Evolutionary conservation across 2,113 vertebrate genomes (phyloP).

Genomic region (Columba janthina): DNA sequence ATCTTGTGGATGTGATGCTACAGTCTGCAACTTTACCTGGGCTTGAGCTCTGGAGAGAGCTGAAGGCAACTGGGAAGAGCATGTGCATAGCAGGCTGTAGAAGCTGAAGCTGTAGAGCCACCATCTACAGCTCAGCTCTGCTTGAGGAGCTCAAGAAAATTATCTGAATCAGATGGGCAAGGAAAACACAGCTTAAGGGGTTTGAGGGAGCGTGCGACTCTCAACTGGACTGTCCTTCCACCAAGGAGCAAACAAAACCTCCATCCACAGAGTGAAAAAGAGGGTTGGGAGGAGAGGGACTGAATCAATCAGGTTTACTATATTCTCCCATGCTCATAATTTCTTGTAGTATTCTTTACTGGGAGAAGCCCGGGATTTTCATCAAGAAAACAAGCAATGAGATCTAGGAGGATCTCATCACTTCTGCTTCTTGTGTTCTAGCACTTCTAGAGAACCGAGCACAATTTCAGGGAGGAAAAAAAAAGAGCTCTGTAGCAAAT

Average conservation of each 20-base stretch:
- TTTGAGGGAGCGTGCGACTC: background rate
- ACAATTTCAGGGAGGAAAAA: background rate
- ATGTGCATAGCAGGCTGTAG: background rate
- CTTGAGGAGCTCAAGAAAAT: background rate
- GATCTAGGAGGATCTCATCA: background rate
- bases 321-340: background rate
- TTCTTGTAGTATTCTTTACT: background rate
- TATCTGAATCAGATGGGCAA: background rate
- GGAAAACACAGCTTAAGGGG: background rate
- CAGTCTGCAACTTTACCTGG: rapidly evolving
- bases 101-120: background rate
- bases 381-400: background rate
- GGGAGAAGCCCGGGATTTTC: background rate
- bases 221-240: background rate
- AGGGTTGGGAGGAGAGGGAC: background rate
- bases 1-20: background rate
- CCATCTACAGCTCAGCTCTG: background rate
- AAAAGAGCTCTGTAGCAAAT: background rate
- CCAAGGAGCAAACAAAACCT: background rate
- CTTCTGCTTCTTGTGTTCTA: background rate
- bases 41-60: background rate
- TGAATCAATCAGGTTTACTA: background rate
- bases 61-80: background rate
- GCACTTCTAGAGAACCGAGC: background rate
- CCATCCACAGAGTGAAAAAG: background rate